Evolutionary conservation across 2,113 vertebrate species (phyloP).

Genomic region (Emydocephalus ijimae): DNA sequence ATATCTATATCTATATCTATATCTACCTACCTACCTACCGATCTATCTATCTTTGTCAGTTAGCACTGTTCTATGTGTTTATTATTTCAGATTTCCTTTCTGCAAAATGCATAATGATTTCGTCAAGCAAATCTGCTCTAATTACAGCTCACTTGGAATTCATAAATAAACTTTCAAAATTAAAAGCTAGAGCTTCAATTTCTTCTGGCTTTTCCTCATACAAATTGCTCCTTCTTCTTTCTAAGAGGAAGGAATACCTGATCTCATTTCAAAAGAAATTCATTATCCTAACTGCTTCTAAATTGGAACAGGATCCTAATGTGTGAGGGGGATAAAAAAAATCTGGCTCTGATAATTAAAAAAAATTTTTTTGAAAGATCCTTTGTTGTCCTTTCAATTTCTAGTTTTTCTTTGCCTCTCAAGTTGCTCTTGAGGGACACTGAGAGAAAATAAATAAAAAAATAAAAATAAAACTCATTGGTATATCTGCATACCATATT

Average conservation of each 20-base stretch:
- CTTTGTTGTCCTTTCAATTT: not conserved
- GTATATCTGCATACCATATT: not conserved
- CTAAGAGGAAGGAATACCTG: not conserved
- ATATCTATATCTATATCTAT: too few relatives aligned
- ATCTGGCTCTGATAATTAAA: not conserved
- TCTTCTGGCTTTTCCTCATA: constrained; percentile 7
- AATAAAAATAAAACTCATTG: not conserved
- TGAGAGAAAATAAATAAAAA: not conserved
- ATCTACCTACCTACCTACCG: too few relatives aligned
- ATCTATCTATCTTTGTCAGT: too few relatives aligned
- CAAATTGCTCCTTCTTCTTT: constrained; percentile 19
- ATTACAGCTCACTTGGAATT: constrained; percentile 5
- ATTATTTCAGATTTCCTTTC: not conserved
- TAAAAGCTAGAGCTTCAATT: not conserved
- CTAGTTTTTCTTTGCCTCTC: not conserved
- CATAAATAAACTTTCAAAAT: rapidly evolving
- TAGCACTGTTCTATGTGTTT: not conserved
- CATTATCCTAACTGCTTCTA: not conserved
- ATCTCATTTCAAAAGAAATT: constrained; percentile 13
- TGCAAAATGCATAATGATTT: not conserved
- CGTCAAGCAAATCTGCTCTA: not conserved
- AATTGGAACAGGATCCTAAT: not conserved
- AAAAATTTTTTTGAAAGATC: not conserved
- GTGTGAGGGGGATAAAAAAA: too few relatives aligned
- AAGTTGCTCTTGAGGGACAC: not conserved